A percentile compares a stretch with the other conserved stretches of the same genome.
phyloP scores from a whole-genome alignment of 2,113 vertebrate species.

The Platycercus adscitus region DNA sequence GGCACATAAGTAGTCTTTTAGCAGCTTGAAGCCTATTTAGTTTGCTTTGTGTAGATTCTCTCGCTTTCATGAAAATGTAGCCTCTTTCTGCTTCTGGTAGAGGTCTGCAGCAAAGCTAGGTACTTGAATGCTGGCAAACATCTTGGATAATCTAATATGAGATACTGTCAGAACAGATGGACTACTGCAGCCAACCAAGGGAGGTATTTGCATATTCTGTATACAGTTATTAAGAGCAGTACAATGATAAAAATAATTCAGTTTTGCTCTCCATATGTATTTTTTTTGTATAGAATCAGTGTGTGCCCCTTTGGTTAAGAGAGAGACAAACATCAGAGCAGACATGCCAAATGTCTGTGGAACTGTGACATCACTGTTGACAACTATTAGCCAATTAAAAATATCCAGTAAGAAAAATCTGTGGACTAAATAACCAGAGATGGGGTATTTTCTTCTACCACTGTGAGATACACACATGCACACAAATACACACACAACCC shows the following conservation, averaged over 20 bases:
- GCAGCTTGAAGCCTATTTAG: slow-evolving; percentile 20
- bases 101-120: slow-evolving; percentile 11
- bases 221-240: slow-evolving; percentile 6
- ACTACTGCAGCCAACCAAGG: background rate
- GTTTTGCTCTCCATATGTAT: background rate
- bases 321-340: background rate
- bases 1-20: slow-evolving; percentile 6
- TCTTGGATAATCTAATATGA: slow-evolving; percentile 8
- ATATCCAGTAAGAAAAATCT: background rate
- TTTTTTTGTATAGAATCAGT: background rate
- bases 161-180: slow-evolving; percentile 48
- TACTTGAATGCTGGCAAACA: slow-evolving; percentile 11
- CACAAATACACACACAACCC: background rate
- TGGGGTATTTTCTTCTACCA: background rate
- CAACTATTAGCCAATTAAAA: background rate
- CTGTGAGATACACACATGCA: background rate
- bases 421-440: background rate
- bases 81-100: background rate
- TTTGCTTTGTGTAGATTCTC: slow-evolving; percentile 18
- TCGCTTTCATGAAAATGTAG: slow-evolving; percentile 13
- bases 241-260: background rate
- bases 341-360: background rate
- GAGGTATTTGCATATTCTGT: slow-evolving; percentile 14
- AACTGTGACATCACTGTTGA: background rate
- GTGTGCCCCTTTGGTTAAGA: background rate